Evolutionary conservation across 2,888 invertebrate genomes (phyloP), one percentile per base, ranked within the genome.

Genomic region (Pemphredon lugubris): DNA sequence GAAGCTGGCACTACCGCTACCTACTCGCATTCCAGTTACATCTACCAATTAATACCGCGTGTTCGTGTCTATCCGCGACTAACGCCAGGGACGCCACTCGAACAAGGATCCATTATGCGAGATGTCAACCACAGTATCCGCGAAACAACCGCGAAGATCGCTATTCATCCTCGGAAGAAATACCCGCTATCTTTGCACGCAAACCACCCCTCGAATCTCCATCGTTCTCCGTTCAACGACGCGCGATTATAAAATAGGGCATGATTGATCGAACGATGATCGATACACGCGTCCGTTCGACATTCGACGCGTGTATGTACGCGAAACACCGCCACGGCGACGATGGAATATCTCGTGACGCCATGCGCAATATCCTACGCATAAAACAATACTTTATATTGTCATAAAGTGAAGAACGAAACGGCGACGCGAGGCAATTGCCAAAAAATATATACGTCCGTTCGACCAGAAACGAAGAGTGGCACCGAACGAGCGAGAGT

Each of bases 1-100:
- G 26, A 11, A 16, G 7, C 9, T 2, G 9, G n/a, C 32, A 3
- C n/a, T 20, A n/a, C 21, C 21, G 23, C 21, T 45, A 20, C 34
- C 34, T 40, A 23, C 32, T 39, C 51, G 57, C 55, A 42, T 61
- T 67, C 68, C 70, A 57, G 45, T 61, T 58, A 40, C 37, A 13
- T 26, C 47, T 34, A 20, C 67, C 23, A 53, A 67, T 71, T 71
- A 57, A 47, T 51, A 30, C 13, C 1, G 9, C 9, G n/a, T 45
- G 23, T 21, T 26, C n/a, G 30, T 32, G 39, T 47, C 32, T 34
- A n/a, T 47, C 9, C 47, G 42, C 47, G 30, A 21, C 65, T 59
- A 47, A 47, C 60, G 53, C 54, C 61, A 23, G 23, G 30, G 37
- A 59, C 30, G 45, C 9, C 16, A 32, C 32, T 37, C 6, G 20